These are phyloP conservation scores for Mormyrus proboscirostris DNA, from an alignment of 2,797 vertebrate species.

Conservation along the genomic window DNA sequence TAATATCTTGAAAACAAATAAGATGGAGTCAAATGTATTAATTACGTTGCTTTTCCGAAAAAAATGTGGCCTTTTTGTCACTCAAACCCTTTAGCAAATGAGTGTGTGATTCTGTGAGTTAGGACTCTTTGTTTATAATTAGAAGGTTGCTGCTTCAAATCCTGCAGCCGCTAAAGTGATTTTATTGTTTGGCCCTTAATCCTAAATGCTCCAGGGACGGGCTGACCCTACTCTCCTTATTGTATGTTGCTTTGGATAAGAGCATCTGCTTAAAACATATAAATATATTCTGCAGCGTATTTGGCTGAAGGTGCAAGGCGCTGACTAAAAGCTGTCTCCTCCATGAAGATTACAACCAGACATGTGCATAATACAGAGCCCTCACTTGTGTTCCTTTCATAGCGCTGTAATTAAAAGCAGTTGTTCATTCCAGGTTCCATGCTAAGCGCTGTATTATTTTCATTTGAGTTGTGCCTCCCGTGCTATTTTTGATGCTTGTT, in stretches of 20 bases:
- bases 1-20: background rate
- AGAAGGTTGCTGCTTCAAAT: background rate
- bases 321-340: background rate
- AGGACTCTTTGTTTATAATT: background rate
- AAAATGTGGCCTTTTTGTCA: background rate
- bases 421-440: background rate
- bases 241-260: background rate
- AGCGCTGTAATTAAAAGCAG: background rate
- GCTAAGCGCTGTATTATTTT: background rate
- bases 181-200: background rate
- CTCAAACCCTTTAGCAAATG: background rate
- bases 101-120: background rate
- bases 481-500: background rate
- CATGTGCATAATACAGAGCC: background rate
- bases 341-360: background rate
- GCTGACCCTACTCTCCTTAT: background rate
- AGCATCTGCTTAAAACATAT: background rate
- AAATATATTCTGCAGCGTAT: background rate
- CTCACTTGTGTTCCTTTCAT: background rate
- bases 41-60: background rate
- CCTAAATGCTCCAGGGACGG: background rate
- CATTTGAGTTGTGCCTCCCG: background rate
- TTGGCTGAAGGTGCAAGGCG: background rate
- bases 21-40: background rate
- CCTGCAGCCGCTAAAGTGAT: background rate